Evolutionary conservation across 2,888 invertebrate species (phyloP).

Genomic region (Rutpela maculata): DNA sequence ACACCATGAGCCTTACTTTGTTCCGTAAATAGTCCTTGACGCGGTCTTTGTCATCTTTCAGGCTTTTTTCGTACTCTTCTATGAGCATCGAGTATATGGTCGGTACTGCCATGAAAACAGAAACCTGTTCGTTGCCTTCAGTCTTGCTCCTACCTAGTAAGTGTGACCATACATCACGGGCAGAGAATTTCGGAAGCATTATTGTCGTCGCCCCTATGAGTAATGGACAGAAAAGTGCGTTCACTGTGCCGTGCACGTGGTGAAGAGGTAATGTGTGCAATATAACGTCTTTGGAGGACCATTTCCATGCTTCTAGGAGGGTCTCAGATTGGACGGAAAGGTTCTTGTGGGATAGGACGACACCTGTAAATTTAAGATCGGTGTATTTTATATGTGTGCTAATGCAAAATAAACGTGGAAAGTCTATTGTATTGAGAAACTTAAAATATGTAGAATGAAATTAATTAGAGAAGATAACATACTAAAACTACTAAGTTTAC

Average conservation of each 20-base stretch:
- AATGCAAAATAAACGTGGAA: too few species aligned
- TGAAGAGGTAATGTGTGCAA: conserved; percentile 89
- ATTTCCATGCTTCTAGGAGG: conserved; percentile 84
- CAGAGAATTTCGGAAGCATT: conserved; percentile 82
- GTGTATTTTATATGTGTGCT: too few species aligned
- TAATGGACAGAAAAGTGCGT: conserved; percentile 86
- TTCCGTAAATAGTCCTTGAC: conserved; percentile 75
- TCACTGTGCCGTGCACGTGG: conserved; percentile 91
- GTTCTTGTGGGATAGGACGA: conserved; percentile 85
- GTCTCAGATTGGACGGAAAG: conserved; percentile 82
- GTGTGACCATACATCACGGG: conserved; percentile 82
- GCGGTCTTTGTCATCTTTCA: conserved; percentile 76
- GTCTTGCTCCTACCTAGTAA: conserved; percentile 81
- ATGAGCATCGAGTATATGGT: conserved; percentile 89
- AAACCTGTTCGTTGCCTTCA: conserved; percentile 77
- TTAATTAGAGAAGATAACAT: too few species aligned
- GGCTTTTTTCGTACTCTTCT: conserved; percentile 83
- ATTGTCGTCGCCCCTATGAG: conserved; percentile 85
- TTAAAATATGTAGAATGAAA: too few species aligned
- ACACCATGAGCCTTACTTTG: conserved; percentile 76
- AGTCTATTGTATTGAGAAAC: too few species aligned
- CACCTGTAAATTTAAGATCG: conserved; percentile 74
- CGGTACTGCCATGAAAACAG: conserved; percentile 92
- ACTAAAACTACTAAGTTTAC: too few species aligned
- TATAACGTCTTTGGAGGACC: conserved; percentile 82